Evolutionary conservation across 2,888 invertebrate species (phyloP).

Genomic region (Yponomeuta malinellus): DNA sequence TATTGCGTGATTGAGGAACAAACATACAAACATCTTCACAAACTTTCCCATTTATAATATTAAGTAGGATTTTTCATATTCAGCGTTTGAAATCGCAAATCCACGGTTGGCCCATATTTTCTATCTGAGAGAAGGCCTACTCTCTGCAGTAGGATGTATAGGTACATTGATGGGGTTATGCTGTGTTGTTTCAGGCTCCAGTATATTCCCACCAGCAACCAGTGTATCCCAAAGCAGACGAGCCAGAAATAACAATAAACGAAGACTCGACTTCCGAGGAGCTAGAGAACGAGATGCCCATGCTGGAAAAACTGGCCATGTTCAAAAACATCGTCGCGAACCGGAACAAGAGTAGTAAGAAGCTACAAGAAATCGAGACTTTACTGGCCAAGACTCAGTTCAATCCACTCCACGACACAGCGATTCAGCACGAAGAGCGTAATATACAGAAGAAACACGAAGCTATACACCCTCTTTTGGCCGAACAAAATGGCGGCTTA

Average conservation of each 20-base stretch:
- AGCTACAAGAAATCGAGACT: slow-evolving; percentile 20
- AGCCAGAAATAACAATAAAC: slow-evolving; percentile 18
- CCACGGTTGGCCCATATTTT: background rate
- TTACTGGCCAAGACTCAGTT: slow-evolving; percentile 50
- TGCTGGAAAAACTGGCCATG: slow-evolving; percentile 52
- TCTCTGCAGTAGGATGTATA: background rate
- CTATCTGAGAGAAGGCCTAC: too few species aligned
- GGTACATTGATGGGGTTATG: background rate
- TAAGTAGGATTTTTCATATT: too few species aligned
- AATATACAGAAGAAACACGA: slow-evolving; percentile 64
- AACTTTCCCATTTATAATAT: too few species aligned
- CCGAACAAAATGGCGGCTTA: background rate
- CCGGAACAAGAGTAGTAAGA: slow-evolving; percentile 35
- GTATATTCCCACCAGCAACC: slow-evolving; percentile 38
- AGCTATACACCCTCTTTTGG: slow-evolving; percentile 27
- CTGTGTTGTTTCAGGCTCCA: slow-evolving; percentile 41
- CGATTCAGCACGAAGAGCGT: slow-evolving; percentile 43
- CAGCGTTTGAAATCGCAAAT: too few species aligned
- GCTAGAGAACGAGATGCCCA: slow-evolving; percentile 40
- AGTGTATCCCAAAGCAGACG: slow-evolving; percentile 18
- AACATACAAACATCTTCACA: too few species aligned
- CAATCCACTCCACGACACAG: slow-evolving; percentile 54
- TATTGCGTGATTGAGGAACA: too few species aligned
- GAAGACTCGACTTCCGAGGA: slow-evolving; percentile 26
- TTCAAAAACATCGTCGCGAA: slow-evolving; percentile 53